phyloP scores from a whole-genome alignment of 2,888 invertebrate genomes.

The Acanthacorydalis orientalis region DNA sequence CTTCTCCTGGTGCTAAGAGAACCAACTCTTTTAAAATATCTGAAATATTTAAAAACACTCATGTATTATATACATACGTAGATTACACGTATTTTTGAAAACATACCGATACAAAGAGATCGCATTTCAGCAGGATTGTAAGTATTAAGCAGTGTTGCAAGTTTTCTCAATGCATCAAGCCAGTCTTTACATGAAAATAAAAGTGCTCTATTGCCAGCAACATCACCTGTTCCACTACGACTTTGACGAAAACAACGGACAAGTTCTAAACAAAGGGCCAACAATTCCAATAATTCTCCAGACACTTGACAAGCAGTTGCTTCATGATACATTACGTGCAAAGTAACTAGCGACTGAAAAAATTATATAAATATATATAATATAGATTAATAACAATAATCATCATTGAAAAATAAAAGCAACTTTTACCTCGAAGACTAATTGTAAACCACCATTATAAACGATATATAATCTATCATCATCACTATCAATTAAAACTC shows the following conservation, averaged over 20 bases:
- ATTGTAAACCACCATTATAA: slow-evolving; percentile 75
- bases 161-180: slow-evolving; percentile 70
- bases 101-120: slow-evolving; percentile 54
- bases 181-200: slow-evolving; percentile 66
- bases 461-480: slow-evolving; percentile 80
- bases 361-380: slow-evolving; percentile 2
- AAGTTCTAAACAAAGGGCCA: slow-evolving; percentile 58
- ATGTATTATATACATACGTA: neutral
- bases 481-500: slow-evolving; percentile 75
- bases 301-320: slow-evolving; percentile 78
- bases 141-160: slow-evolving; percentile 75
- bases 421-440: slow-evolving; percentile 65
- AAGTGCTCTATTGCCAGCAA: slow-evolving; percentile 31
- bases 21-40: slow-evolving; percentile 66
- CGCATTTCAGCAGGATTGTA: slow-evolving; percentile 77
- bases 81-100: slow-evolving; percentile 12
- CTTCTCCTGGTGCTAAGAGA: slow-evolving; percentile 59
- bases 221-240: slow-evolving; percentile 42
- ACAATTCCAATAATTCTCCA: slow-evolving; percentile 67
- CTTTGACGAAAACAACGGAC: slow-evolving; percentile 53
- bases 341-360: slow-evolving; percentile 67
- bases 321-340: slow-evolving; percentile 88
- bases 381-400: neutral
- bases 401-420: too few relatives aligned
- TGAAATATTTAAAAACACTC: slow-evolving; percentile 17